Evolutionary conservation across 2,888 invertebrate genomes (phyloP), one percentile per base, ranked within the genome.

Genomic region (Melanostoma mellinum): DNA sequence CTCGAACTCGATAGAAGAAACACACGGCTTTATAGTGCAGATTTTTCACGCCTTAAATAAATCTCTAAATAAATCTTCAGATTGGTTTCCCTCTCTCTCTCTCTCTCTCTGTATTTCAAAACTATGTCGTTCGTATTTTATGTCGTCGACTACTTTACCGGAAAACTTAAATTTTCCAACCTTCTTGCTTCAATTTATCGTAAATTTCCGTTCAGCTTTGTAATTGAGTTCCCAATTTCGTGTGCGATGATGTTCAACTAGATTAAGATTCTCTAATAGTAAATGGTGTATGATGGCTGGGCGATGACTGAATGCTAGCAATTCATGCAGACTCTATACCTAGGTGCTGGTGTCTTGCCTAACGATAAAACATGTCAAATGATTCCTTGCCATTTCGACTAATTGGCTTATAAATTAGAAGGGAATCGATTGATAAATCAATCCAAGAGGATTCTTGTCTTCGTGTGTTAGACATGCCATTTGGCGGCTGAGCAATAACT

Each of bases 131-230:
- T 20, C 20, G 20, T 20, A 20, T 20, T 20, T 20, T 1, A 20
- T 20, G 20, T 20, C 20, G 20, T 20, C 20, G 20, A 53, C 52
- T 67, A 42, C 36, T 67, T 53, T 33, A 67, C 69, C 65, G 80
- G 80, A 81, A 81, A 81, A 76, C 67, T 79, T 75, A 50, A 69
- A 84, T 79, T 79, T 75, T 79, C 84, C 74, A 61, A 74, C 38
- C 46, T 79, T 71, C 74, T 79, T 38, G 67, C 71, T 72, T 76
- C 80, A 85, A 85, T 85, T 76, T 80, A 85, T 85, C 75, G 80
- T 89, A 88, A 90, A 90, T 90, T 90, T 90, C 90, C 90, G 90
- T 88, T 89, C 89, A 89, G 87, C 89, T 89, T 88, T 90, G 87
- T 90, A 90, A 90, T 90, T 90, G 89, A 90, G 88, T 90, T 89